A percentile compares a stretch with the other conserved stretches of the same genome.
Conservation (phyloP, 1,140 invertebrate species). For the Ceratosolen fusciceps region DNA sequence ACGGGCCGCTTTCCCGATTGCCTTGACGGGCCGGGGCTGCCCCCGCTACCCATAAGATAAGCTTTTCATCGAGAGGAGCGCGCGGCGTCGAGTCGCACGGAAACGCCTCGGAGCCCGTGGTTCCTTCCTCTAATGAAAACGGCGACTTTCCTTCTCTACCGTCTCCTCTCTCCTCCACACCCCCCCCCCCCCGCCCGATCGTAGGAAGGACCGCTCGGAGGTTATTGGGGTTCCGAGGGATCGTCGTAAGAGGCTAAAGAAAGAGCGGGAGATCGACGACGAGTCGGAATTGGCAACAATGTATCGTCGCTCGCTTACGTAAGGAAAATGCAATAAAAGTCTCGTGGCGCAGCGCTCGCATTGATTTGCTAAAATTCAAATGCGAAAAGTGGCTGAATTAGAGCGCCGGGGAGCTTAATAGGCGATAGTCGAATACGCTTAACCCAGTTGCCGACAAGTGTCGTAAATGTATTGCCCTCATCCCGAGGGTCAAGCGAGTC, state of each 20-base stretch:
- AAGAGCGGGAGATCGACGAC: too few relatives aligned
- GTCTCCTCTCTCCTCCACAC: too few relatives aligned
- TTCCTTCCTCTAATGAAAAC: too few relatives aligned
- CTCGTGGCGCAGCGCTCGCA: neutral
- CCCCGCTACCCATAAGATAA: slow-evolving; percentile 68
- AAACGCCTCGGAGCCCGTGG: too few relatives aligned
- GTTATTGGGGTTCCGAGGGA: too few relatives aligned
- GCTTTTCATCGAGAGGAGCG: slow-evolving; percentile 48
- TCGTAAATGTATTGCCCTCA: neutral
- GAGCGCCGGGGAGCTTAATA: neutral
- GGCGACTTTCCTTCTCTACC: too few relatives aligned
- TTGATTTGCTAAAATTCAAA: slow-evolving; percentile 6
- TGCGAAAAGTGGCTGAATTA: slow-evolving; percentile 1
- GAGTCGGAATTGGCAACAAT: neutral
- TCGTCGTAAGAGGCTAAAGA: too few relatives aligned
- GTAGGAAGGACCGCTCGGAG: too few relatives aligned
- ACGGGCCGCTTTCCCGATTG: slow-evolving; percentile 51
- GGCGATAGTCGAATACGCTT: slow-evolving; percentile 20
- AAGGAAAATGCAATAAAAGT: neutral
- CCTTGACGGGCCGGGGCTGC: slow-evolving; percentile 63
- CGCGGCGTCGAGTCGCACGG: neutral
- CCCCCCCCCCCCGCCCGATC: too few relatives aligned
- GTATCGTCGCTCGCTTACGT: neutral
- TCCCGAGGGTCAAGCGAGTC: slow-evolving; percentile 34
- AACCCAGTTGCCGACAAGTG: slow-evolving; percentile 35